Evolutionary conservation across 37 sponge, comb jelly and placozoan genomes (phyloP), one percentile per base, ranked within the genome.

Genomic region (Hormiphora californensis): DNA sequence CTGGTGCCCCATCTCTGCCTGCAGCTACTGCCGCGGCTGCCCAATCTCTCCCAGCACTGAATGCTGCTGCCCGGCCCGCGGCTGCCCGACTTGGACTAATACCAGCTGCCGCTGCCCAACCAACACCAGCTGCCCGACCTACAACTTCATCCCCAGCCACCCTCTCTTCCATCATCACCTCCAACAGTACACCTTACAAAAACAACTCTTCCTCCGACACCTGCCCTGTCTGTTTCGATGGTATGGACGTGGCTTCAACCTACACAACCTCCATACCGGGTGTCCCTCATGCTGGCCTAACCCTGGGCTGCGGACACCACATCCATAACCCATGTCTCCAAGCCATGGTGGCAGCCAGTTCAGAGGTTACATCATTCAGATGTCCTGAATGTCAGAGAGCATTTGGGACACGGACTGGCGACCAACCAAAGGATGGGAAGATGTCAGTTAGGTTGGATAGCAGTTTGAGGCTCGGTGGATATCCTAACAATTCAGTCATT

Each of bases 371-470:
- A 1, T 73, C 81, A 41, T 73, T 73, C 38, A 32, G 36, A 22
- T 98, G 99, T 90, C 95, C 95, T 9, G 92, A 91, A 1, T 98
- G 99, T 54, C 91, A 93, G 90, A 92, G 87, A 68, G 89, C 88
- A 21, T 92, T 93, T 88, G 95, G 95, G 11, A 49, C 91, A 12
- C 92, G 88, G 88, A 94, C 90, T 5, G 99, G 99, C 0, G 93
- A 98, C 81, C 95, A 95, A 91, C 99, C 99, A 0, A 22, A 63
- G 32, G 61, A 46, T 11, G 94, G 93, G 0, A 86, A 27, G 33
- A 98, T 93, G 93, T 81, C 55, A 4, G 91, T 90, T 0, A 54
- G 32, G 25, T 1, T 21, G 27, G 81, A 73, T 28, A 21, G 28
- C 32, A 73, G 81, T 30, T 43, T 73, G 2, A 32, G 36, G 8